Base-by-base conservation (phyloP, 2,888 invertebrate genomes). In the Rhagophthalmus giganteus region DNA sequence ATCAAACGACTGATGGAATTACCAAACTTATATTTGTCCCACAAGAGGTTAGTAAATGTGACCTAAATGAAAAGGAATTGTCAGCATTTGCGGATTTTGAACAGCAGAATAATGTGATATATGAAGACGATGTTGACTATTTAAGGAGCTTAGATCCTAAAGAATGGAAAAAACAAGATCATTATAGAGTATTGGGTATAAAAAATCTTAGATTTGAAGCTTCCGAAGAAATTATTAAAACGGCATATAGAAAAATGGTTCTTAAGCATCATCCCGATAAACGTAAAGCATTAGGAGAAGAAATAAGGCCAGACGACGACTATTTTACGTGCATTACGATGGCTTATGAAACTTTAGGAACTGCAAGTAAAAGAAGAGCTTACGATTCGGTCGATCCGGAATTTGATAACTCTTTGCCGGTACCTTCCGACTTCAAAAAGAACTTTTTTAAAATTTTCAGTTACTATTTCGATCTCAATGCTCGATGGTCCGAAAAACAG, bases 271-370 rank as follows among this genome's bases (percentile, higher is more conserved):
- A 99, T 78, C 99, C 99, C 0, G 99, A 99, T 73, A 99, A 99
- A 75, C 84, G 98, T 64, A 90, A 92, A 80, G 90, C 88, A 2
- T 82, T 86, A 68, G 94, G 94, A 2, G 91, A 94, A 74, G 90
- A 91, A 60, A 84, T 94, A 24, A 83, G 87, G 55, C 84, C 87
- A 2, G 95, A 96, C 63, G 92, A 94, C 66, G 98, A 98, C 77
- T 98, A 98, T 75, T 99, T 98, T 74, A 94, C 96, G 0, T 98
- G 98, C 73, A 99, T 99, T 63, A 98, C 97, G 1, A 92, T 92
- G 80, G 97, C 97, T 4, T 95, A 94, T 78, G 97, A 98, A 78
- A 91, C 87, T 47, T 74, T 89, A 42, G 94, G 95, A 1, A 90
- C 86, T 59, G 82, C 87, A 7, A 75, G 81, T 13, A 91, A 90